Evolutionary conservation across 1,140 invertebrate species (phyloP).

Genomic region (Diachasma alloeum): DNA sequence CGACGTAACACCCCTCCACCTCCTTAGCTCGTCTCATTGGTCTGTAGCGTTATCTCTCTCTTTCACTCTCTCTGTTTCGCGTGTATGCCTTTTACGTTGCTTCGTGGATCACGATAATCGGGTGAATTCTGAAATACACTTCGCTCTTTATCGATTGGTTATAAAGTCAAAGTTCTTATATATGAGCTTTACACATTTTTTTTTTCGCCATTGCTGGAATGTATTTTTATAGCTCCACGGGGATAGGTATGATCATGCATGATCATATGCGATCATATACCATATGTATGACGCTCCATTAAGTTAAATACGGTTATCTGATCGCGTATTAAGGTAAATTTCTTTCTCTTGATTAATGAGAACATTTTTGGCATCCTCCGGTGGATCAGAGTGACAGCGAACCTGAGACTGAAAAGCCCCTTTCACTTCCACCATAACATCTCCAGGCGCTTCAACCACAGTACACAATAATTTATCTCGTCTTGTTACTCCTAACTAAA

Average conservation of each 20-base stretch:
- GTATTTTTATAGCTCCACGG: too few relatives aligned
- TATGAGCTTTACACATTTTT: too few relatives aligned
- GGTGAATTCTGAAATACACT: not conserved
- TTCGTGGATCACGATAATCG: not conserved
- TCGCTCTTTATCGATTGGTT: not conserved
- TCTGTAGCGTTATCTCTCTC: not conserved
- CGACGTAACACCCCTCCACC: not conserved
- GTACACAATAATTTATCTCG: not conserved
- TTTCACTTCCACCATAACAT: too few relatives aligned
- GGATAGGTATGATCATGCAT: too few relatives aligned
- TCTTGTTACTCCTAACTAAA: conserved; percentile 1
- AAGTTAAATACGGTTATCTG: too few relatives aligned
- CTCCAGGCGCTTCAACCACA: not conserved
- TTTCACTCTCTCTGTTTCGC: not conserved
- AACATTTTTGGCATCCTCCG: too few relatives aligned
- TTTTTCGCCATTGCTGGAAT: too few relatives aligned
- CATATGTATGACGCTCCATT: too few relatives aligned
- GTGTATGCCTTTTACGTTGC: not conserved
- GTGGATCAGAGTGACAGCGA: too few relatives aligned
- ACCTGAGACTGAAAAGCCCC: not conserved
- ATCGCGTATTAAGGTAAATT: too few relatives aligned
- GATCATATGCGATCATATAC: too few relatives aligned
- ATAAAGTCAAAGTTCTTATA: not conserved
- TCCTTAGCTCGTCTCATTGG: not conserved
- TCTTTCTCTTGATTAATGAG: too few relatives aligned